A percentile compares a stretch with the other conserved stretches of the same genome.
Conservation (phyloP, 2,888 invertebrate species). For the Desoria tigrina region DNA sequence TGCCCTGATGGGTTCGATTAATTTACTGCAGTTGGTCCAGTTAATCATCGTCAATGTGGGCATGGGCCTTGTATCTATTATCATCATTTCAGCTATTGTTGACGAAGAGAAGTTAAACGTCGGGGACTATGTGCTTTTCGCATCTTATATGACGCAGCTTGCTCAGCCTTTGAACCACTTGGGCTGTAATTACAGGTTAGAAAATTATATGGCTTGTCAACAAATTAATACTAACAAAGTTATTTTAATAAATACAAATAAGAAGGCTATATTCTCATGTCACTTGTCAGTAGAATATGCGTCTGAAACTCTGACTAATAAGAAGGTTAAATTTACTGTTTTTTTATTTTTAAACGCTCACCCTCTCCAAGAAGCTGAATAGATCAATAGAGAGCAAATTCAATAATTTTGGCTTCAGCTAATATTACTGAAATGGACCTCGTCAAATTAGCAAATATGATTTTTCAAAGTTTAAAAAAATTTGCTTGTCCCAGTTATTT, state of each 20-base stretch:
- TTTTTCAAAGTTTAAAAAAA: background rate
- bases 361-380: too few species aligned
- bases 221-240: too few species aligned
- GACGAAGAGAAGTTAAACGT: slow-evolving; percentile 57
- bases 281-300: too few species aligned
- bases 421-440: too few species aligned
- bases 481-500: background rate
- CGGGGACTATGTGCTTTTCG: slow-evolving; percentile 63
- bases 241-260: too few species aligned
- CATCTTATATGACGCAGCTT: slow-evolving; percentile 61
- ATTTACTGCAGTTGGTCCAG: slow-evolving; percentile 60
- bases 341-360: too few species aligned
- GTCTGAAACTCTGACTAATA: too few species aligned
- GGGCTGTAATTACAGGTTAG: slow-evolving; percentile 62
- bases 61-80: slow-evolving; percentile 58
- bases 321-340: background rate
- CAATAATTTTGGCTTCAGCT: too few species aligned
- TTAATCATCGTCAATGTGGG: slow-evolving; percentile 60
- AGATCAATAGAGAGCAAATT: too few species aligned
- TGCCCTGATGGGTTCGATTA: slow-evolving; percentile 59
- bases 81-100: slow-evolving; percentile 60
- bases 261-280: background rate
- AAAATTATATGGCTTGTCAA: too few species aligned
- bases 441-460: background rate
- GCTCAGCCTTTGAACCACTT: slow-evolving; percentile 63